Evolutionary conservation across 2,888 invertebrate species (phyloP), one percentile per base, ranked within the genome.

Genomic region (Clistopyga incitator): DNA sequence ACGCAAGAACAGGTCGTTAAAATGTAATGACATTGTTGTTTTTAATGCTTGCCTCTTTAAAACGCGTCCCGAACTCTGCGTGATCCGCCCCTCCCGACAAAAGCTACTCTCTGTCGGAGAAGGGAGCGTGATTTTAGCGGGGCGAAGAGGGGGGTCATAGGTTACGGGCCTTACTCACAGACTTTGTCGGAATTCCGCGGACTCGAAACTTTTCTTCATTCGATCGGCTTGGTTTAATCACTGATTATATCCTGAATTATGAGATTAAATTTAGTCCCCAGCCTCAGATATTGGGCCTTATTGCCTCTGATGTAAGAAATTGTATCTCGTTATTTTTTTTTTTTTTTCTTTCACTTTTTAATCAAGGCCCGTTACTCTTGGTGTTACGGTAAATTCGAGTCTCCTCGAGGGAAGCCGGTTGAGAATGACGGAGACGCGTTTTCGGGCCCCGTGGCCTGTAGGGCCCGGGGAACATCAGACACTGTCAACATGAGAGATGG

Each of bases 321-420:
- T 20, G 38, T 25, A 52, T 71, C 20, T 61, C 25, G 59, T 70
- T 68, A 29, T 23, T 6, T 10, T 56, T n/a, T 52, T 52, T 56
- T 20, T 56, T 52, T 59, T 54, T 20, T 61, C 61, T 42, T 29
- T 15, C 0, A 25, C 67, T 15, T 67, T 61, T 61, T 64, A 50
- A 80, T 74, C 64, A 59, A 54, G 74, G 88, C 93, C 93, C 90
- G 94, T 94, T 89, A 94, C 94, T 61, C 45, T 94, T 47, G 84
- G 94, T 93, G 85, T 94, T 94, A 90, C 94, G 94, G 78, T 94
- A 91, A 90, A 83, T 94, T 94, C 91, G 94, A 94, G 93, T 94
- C 94, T 94, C 92, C 6, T 91, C 89, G 50, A 78, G 50, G 42
- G 64, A 20, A 23, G 45, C 65, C 65, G 81, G 59, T 78, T 72